These are phyloP conservation scores for Climacteris rufus DNA, from an alignment of 2,113 vertebrate species.

Conservation along the genomic window DNA sequence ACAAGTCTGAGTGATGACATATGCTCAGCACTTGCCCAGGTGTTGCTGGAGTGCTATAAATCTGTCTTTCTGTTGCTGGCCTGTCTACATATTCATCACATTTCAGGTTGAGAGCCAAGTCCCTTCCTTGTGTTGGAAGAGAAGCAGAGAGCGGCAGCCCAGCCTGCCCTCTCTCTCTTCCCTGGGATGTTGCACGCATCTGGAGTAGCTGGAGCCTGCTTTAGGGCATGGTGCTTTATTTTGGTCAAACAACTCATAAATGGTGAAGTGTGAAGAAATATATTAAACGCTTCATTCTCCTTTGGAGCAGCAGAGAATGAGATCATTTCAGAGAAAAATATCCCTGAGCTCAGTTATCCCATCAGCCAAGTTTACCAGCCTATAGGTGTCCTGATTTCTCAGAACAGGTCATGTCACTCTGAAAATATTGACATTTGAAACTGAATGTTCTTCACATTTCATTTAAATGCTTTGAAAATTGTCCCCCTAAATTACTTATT, in stretches of 20 bases:
- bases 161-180: background rate
- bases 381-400: background rate
- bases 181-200: background rate
- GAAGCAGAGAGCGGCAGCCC: accelerated
- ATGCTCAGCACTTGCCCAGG: background rate
- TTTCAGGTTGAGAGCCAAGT: background rate
- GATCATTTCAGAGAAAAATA: background rate
- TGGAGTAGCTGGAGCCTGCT: background rate
- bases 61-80: background rate
- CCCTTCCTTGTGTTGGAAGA: background rate
- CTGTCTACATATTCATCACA: background rate
- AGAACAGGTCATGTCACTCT: background rate
- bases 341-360: background rate
- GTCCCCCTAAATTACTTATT: background rate
- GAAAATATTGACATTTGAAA: background rate
- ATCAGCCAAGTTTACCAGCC: background rate
- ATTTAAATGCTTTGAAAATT: background rate
- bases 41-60: slow-evolving; percentile 16
- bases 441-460: background rate
- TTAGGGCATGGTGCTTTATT: background rate
- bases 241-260: background rate
- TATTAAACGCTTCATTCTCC: background rate
- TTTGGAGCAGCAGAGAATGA: background rate
- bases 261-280: background rate
- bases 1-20: background rate